phyloP scores from a whole-genome alignment of 92 coral and sea anemone genomes.

The Phenganax marumi region DNA sequence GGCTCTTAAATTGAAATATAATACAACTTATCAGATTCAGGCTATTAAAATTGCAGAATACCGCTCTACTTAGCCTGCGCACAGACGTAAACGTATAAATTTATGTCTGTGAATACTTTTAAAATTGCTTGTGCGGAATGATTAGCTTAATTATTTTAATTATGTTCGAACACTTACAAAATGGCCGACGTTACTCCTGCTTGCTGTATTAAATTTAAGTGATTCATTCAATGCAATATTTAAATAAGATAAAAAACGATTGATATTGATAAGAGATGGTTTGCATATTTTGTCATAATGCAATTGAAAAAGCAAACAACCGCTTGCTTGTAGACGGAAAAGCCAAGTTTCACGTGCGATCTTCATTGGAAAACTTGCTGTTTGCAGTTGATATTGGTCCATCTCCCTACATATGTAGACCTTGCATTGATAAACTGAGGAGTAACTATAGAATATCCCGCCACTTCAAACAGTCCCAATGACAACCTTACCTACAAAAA shows the following conservation, averaged over 20 bases:
- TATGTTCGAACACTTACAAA: not conserved
- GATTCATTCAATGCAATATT: not conserved
- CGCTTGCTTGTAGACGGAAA: constrained; percentile 28
- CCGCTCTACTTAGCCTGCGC: constrained; percentile 9
- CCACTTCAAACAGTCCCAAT: too few relatives aligned
- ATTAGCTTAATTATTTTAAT: not conserved
- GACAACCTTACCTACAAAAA: too few relatives aligned
- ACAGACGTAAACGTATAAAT: not conserved
- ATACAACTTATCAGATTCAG: too few relatives aligned
- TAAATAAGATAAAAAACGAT: not conserved
- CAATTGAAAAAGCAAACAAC: constrained; percentile 5
- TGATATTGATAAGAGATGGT: not conserved
- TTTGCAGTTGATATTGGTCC: not conserved
- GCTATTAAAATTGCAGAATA: too few relatives aligned
- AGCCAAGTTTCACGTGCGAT: constrained; percentile 6
- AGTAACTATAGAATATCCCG: too few relatives aligned
- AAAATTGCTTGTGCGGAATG: not conserved
- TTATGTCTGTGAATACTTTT: not conserved
- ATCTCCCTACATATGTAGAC: constrained; percentile 8
- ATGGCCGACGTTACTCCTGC: not conserved
- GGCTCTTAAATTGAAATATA: too few relatives aligned
- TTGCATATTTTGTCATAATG: constrained; percentile 22
- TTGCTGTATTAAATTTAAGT: not conserved
- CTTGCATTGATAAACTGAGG: constrained; percentile 45
- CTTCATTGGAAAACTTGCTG: not conserved